These are phyloP conservation scores for Calonectris borealis DNA, from an alignment of 2,113 vertebrate genomes.

Conservation along the genomic window DNA sequence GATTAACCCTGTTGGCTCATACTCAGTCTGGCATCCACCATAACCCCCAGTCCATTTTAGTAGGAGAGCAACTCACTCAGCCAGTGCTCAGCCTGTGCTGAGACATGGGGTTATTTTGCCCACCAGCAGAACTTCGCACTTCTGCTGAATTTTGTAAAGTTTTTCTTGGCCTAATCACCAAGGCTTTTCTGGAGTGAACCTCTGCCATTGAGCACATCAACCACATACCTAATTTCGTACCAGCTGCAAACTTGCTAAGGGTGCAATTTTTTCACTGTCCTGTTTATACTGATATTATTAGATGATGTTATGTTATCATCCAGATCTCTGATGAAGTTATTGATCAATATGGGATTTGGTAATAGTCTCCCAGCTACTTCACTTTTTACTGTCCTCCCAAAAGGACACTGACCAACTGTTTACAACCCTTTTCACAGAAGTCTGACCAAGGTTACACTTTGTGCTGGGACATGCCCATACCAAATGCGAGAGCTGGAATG, in stretches of 20 bases:
- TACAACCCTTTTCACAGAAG: not conserved
- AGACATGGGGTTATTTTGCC: not conserved
- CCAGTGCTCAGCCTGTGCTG: not conserved
- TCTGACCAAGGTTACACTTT: not conserved
- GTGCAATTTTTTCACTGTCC: not conserved
- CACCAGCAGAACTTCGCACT: not conserved
- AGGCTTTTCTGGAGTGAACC: not conserved
- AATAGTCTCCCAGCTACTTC: not conserved
- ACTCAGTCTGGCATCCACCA: not conserved
- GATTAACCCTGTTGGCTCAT: not conserved
- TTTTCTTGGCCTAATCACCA: not conserved
- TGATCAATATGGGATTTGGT: not conserved
- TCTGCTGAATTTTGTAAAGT: not conserved
- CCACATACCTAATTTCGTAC: not conserved
- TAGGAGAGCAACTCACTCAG: not conserved
- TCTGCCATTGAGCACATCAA: not conserved
- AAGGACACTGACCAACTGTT: not conserved
- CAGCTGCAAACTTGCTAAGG: not conserved
- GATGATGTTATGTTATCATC: not conserved
- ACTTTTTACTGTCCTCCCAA: not conserved
- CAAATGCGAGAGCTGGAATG: not conserved
- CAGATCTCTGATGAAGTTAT: not conserved
- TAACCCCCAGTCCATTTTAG: not conserved
- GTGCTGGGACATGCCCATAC: not conserved
- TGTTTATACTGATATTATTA: not conserved